Conservation (phyloP, 2,113 vertebrate genomes). For the Chaetura pelagica region DNA sequence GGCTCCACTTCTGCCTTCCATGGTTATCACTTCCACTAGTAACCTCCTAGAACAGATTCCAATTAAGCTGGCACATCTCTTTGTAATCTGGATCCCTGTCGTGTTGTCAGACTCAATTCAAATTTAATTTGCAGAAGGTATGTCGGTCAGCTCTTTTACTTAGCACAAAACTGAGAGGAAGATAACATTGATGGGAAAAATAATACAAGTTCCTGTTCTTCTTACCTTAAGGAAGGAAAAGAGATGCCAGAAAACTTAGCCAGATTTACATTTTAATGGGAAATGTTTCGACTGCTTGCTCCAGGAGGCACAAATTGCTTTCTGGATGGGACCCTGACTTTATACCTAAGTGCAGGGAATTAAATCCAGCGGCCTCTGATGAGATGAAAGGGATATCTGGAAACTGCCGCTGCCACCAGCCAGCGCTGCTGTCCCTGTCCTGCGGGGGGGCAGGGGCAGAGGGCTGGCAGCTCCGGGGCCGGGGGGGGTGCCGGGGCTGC, state of each 20-base stretch:
- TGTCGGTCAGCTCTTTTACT: slow-evolving; percentile 30
- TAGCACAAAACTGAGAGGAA: slow-evolving; percentile 16
- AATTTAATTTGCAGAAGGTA: slow-evolving; percentile 55
- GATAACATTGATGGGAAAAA: slow-evolving; percentile 44
- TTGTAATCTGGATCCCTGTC: slow-evolving; percentile 54
- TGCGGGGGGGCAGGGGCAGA: background rate
- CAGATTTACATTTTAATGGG: slow-evolving; percentile 70
- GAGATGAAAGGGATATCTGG: background rate
- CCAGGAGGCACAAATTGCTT: slow-evolving; percentile 27
- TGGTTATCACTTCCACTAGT: background rate
- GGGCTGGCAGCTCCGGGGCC: background rate
- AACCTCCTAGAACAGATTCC: slow-evolving; percentile 21
- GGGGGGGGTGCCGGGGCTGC: background rate
- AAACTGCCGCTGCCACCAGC: background rate
- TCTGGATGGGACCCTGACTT: background rate
- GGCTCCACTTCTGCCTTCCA: background rate
- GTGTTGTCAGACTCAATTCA: slow-evolving; percentile 60
- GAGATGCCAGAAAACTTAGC: slow-evolving; percentile 43
- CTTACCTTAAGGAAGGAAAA: slow-evolving; percentile 45
- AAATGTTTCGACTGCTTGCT: slow-evolving; percentile 55
- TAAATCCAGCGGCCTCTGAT: background rate
- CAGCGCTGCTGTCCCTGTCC: rapidly evolving
- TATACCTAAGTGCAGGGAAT: slow-evolving; percentile 3
- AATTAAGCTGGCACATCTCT: slow-evolving; percentile 44
- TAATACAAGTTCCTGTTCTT: slow-evolving; percentile 43